Conservation (phyloP, 2,888 invertebrate species). For the Melanostoma scalare region DNA sequence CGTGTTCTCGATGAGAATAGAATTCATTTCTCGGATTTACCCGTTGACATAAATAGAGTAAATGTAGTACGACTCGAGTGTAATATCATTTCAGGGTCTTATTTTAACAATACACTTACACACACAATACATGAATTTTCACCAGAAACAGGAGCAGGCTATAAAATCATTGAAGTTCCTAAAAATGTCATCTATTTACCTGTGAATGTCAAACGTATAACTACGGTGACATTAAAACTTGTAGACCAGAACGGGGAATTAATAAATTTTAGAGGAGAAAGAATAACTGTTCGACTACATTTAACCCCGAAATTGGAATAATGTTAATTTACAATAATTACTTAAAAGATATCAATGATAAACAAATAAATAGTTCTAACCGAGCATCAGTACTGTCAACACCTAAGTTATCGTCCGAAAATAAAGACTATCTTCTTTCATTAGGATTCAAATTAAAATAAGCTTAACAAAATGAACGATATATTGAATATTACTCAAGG, state of each 20-base stretch:
- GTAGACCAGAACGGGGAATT: slow-evolving; percentile 76
- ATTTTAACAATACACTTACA: slow-evolving; percentile 73
- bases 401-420: slow-evolving; percentile 1
- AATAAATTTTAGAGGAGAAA: slow-evolving; percentile 77
- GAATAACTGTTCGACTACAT: slow-evolving; percentile 76
- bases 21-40: slow-evolving; percentile 73
- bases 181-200: slow-evolving; percentile 78
- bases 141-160: slow-evolving; percentile 76
- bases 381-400: neutral
- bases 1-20: neutral
- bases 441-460: slow-evolving; percentile 8
- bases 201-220: slow-evolving; percentile 74
- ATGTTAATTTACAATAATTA: slow-evolving; percentile 44
- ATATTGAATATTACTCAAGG: no score
- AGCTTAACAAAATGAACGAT: slow-evolving; percentile 41
- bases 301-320: slow-evolving; percentile 55
- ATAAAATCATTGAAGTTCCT: slow-evolving; percentile 78
- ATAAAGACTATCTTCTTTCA: neutral
- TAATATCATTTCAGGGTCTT: slow-evolving; percentile 51
- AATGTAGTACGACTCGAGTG: slow-evolving; percentile 27
- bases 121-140: slow-evolving; percentile 79
- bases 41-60: slow-evolving; percentile 68
- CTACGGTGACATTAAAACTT: slow-evolving; percentile 75
- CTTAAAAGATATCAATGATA: neutral
- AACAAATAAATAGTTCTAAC: neutral